phyloP scores from a whole-genome alignment of 2,797 vertebrate species.

The Alca torda region DNA sequence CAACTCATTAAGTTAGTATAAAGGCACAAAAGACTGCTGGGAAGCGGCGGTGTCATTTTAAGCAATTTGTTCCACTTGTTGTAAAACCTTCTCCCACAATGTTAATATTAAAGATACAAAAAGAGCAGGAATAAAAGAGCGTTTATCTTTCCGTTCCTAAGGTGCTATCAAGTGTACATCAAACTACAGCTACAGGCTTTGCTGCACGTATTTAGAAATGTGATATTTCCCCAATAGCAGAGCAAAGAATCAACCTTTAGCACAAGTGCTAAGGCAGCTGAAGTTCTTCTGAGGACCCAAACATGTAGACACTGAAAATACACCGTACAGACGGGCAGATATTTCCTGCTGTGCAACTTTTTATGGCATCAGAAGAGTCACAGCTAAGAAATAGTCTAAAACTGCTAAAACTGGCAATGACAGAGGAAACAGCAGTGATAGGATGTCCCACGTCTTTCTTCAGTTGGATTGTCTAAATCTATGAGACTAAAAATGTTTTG shows the following conservation, averaged over 20 bases:
- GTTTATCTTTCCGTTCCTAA: conserved; percentile 51
- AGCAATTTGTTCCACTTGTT: conserved; percentile 54
- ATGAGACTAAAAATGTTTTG: not conserved
- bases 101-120: conserved; percentile 60
- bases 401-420: not conserved
- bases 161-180: conserved; percentile 48
- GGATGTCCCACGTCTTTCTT: not conserved
- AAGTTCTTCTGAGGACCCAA: not conserved
- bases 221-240: not conserved
- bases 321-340: not conserved
- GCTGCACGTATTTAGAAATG: conserved; percentile 31
- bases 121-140: conserved; percentile 39
- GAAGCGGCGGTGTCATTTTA: conserved; percentile 23
- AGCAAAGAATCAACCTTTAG: not conserved
- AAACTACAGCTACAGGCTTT: conserved; percentile 46
- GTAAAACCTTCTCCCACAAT: conserved; percentile 29
- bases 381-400: not conserved
- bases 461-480: not conserved
- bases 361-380: not conserved
- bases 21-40: conserved; percentile 33
- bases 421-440: not conserved
- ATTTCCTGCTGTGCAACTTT: not conserved
- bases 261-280: not conserved
- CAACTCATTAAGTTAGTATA: conserved; percentile 51
- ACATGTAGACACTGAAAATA: not conserved